A percentile compares a stretch with the other conserved stretches of the same genome.
Evolutionary conservation across 1,140 invertebrate species (phyloP).

Genomic region (Pseudachorutes palmiensis): DNA sequence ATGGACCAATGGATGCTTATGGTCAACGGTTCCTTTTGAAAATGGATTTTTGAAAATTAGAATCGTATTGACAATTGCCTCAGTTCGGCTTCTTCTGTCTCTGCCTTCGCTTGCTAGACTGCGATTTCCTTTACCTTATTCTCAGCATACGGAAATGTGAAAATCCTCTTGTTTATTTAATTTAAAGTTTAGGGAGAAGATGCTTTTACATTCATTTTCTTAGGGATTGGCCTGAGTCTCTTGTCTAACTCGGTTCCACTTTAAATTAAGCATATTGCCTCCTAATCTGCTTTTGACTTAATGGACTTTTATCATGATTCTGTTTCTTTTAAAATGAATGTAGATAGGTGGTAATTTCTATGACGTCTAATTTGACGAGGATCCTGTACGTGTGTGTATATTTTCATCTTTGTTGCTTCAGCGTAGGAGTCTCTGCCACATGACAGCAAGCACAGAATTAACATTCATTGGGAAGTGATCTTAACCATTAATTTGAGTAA

Average conservation of each 20-base stretch:
- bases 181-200: slow-evolving; percentile 11
- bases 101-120: neutral
- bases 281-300: slow-evolving; percentile 7
- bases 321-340: neutral
- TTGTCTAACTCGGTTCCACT: neutral
- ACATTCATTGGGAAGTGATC: no score
- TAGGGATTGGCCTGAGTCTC: neutral
- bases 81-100: neutral
- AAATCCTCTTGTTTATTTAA: slow-evolving; percentile 29
- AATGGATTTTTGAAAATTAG: neutral
- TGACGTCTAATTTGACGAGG: no score
- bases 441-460: no score
- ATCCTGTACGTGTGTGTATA: no score
- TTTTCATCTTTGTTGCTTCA: no score
- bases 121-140: neutral
- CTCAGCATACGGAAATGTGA: neutral
- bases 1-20: neutral
- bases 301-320: neutral
- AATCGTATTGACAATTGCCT: neutral
- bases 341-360: no score
- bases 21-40: neutral
- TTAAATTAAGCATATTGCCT: slow-evolving; percentile 38
- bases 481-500: no score
- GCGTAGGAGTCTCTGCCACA: no score
- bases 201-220: neutral